phyloP scores from a whole-genome alignment of 2,888 invertebrate species.

The Coenonympha glycerion region DNA sequence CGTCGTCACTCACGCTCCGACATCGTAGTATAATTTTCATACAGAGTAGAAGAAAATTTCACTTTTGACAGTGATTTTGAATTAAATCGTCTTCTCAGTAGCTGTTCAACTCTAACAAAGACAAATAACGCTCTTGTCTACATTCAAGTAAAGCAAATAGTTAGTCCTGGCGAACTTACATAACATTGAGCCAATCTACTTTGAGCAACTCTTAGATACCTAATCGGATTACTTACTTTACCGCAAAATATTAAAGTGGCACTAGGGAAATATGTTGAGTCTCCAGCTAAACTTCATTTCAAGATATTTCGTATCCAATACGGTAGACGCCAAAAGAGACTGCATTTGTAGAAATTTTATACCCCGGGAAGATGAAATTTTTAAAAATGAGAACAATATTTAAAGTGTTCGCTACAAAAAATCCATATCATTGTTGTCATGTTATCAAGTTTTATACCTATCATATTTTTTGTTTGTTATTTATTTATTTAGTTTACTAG shows the following conservation, averaged over 20 bases:
- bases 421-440: too few relatives aligned
- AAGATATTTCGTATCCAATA: conserved; percentile 17
- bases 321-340: background rate
- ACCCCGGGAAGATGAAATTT: too few relatives aligned
- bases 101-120: background rate
- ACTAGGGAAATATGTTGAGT: conserved; percentile 64
- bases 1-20: too few relatives aligned
- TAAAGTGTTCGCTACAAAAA: too few relatives aligned
- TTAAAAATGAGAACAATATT: too few relatives aligned
- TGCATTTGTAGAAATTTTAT: conserved; percentile 9
- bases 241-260: conserved; percentile 53
- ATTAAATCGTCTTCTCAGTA: too few relatives aligned
- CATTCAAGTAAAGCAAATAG: background rate
- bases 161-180: conserved; percentile 1
- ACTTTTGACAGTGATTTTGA: too few relatives aligned
- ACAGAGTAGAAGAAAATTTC: too few relatives aligned
- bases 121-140: conserved; percentile 8
- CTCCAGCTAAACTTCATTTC: conserved; percentile 35
- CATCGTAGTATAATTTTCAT: too few relatives aligned
- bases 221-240: conserved; percentile 66
- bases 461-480: too few relatives aligned
- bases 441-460: background rate
- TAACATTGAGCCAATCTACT: conserved; percentile 12
- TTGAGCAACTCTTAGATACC: conserved; percentile 28
- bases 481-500: too few relatives aligned